Evolutionary conservation across 2,888 invertebrate genomes (phyloP), one percentile per base, ranked within the genome.

Genomic region (Drosophila atripex): DNA sequence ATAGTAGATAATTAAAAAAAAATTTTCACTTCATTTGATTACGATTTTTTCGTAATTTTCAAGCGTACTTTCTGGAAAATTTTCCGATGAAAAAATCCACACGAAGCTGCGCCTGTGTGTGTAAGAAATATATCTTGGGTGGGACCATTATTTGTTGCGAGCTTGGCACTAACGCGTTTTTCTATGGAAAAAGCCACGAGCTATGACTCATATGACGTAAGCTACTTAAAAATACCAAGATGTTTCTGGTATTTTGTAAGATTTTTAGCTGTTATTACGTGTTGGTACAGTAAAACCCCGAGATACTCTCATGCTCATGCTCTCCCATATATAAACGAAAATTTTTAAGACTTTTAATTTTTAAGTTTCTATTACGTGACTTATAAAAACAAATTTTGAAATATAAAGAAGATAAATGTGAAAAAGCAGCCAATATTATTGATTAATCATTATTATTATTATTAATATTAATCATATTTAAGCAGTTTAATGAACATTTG

Each of bases 31-130:
- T 16, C 66, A 64, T 55, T 71, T 51, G 25, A 46, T 65, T 51
- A 54, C 49, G 49, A 50, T 69, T 82, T 76, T 86, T 82, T 70
- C 68, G 75, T 73, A 74, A 80, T 76, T 70, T 80, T 76, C 71
- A 59, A 63, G 72, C 76, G 74, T 77, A 79, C 73, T 76, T 73
- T 74, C 68, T 76, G 75, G 78, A 82, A 80, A 85, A 75, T 85
- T 82, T 85, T 78, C 80, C 78, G 73, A 72, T 68, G 78, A 73
- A 75, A 73, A 70, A 74, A 35, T 41, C 63, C 69, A 68, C 69
- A 56, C 57, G 58, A 58, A 59, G 53, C 39, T 63, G 56, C 56
- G 57, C 51, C 53, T 50, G 68, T 58, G 45, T 43, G 39, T 18
- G 39, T 21, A 21, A 12, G 41, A 18, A 23, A 41, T 32, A 28